phyloP scores from a whole-genome alignment of 1,140 invertebrate genomes.

The Adoxophyes honmai region DNA sequence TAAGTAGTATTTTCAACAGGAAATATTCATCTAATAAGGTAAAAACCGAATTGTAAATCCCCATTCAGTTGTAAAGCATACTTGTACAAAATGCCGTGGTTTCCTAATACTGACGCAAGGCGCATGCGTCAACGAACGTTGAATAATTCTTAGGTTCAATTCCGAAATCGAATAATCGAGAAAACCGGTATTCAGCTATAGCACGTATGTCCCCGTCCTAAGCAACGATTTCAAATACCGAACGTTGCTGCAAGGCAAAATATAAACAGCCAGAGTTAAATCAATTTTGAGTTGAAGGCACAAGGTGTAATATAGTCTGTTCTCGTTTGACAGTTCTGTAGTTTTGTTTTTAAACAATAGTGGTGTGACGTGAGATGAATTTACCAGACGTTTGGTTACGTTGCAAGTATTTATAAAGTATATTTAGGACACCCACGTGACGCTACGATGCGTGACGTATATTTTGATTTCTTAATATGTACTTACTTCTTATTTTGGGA shows the following conservation, averaged over 20 bases:
- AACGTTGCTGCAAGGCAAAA: neutral
- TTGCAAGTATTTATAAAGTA: neutral
- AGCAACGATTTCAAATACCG: neutral
- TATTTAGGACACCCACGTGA: neutral
- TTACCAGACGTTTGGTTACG: slow-evolving; percentile 1
- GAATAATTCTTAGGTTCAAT: neutral
- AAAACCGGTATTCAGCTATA: neutral
- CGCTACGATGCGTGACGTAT: neutral
- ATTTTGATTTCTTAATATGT: neutral
- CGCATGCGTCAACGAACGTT: slow-evolving; percentile 1
- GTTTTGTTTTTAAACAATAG: slow-evolving; percentile 4
- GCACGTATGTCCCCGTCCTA: neutral
- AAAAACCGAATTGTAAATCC: no score
- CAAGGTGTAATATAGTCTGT: neutral
- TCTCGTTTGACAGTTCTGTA: neutral
- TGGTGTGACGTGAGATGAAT: neutral
- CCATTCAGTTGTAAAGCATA: no score
- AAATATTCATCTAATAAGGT: no score
- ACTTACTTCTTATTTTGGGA: no score
- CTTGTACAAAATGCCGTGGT: neutral
- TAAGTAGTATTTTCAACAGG: no score
- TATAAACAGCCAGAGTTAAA: no score
- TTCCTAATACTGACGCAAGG: slow-evolving; percentile 8
- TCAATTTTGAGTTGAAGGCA: neutral
- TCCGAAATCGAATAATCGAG: neutral